These are phyloP conservation scores for Epirrita christyi DNA, from an alignment of 2,888 invertebrate genomes.

Conservation along the genomic window DNA sequence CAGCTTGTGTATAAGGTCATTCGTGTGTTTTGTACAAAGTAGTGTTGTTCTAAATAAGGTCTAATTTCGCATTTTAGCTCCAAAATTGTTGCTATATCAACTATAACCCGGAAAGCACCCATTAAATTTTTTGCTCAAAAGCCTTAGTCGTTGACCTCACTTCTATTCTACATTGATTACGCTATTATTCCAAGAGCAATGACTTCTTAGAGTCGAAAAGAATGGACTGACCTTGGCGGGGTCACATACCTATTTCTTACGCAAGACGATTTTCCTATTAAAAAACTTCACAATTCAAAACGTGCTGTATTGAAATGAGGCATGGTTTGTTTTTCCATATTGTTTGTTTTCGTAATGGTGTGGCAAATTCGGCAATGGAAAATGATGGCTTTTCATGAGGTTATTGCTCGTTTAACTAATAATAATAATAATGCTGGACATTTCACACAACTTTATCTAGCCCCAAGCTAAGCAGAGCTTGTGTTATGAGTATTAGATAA, in stretches of 20 bases:
- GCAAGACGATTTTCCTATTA: constrained; percentile 30
- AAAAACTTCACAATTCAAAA: constrained; percentile 18
- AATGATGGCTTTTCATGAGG: constrained; percentile 28
- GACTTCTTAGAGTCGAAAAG: constrained; percentile 44
- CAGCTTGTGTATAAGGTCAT: too few relatives aligned
- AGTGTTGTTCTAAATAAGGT: too few relatives aligned
- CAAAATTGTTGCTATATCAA: constrained; percentile 4
- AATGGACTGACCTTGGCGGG: constrained; percentile 58
- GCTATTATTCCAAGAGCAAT: constrained; percentile 58
- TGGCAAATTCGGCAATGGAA: constrained; percentile 24
- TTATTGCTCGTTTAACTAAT: constrained; percentile 13
- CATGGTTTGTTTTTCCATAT: constrained; percentile 15
- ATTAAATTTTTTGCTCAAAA: constrained; percentile 25
- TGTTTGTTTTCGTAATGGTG: constrained; percentile 9
- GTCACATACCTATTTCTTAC: constrained; percentile 49
- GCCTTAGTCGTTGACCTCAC: constrained; percentile 35
- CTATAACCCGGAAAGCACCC: constrained; percentile 28
- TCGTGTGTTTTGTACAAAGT: too few relatives aligned
- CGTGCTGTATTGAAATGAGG: constrained; percentile 7
- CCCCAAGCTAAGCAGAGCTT: too few relatives aligned
- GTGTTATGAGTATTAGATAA: too few relatives aligned
- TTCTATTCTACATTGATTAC: constrained; percentile 57
- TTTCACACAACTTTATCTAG: too few relatives aligned
- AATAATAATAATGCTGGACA: too few relatives aligned
- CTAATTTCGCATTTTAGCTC: background rate